These are phyloP conservation scores for Pogonocherus hispidulus DNA, from an alignment of 2,888 invertebrate genomes.

Conservation along the genomic window DNA sequence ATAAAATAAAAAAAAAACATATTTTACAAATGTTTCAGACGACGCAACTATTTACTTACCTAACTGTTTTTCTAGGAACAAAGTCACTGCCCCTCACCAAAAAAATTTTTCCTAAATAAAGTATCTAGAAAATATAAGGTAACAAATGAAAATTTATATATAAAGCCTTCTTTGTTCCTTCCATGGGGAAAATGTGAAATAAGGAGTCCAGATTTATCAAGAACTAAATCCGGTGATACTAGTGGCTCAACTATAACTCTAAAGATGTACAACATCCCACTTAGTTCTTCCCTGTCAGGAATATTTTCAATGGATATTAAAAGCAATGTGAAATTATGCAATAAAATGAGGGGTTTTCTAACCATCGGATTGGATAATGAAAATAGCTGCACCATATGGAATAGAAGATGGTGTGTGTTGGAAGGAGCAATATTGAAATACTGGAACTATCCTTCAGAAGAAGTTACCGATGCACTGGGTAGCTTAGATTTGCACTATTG, in stretches of 20 bases:
- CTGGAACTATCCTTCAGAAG: constrained; percentile 56
- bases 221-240: constrained; percentile 25
- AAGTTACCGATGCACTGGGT: constrained; percentile 42
- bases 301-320: constrained; percentile 39
- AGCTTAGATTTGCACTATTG: constrained; percentile 42
- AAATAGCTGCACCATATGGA: constrained; percentile 44
- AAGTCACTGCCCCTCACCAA: constrained; percentile 47
- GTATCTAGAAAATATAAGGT: constrained; percentile 31
- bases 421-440: constrained; percentile 48
- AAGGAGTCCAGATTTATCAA: constrained; percentile 39
- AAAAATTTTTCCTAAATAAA: constrained; percentile 44
- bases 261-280: constrained; percentile 38
- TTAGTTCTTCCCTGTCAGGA: constrained; percentile 38
- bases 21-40: no score
- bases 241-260: not conserved
- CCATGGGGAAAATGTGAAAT: constrained; percentile 44
- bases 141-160: constrained; percentile 18
- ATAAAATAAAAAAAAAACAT: no score
- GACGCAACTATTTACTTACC: no score
- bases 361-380: constrained; percentile 46
- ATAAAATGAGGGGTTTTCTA: constrained; percentile 46
- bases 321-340: constrained; percentile 40
- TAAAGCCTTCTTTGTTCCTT: constrained; percentile 46
- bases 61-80: constrained; percentile 31
- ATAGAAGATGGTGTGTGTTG: constrained; percentile 52